Base-by-base conservation (phyloP, 2,888 invertebrate genomes). In the Drosophila tanythrix region DNA sequence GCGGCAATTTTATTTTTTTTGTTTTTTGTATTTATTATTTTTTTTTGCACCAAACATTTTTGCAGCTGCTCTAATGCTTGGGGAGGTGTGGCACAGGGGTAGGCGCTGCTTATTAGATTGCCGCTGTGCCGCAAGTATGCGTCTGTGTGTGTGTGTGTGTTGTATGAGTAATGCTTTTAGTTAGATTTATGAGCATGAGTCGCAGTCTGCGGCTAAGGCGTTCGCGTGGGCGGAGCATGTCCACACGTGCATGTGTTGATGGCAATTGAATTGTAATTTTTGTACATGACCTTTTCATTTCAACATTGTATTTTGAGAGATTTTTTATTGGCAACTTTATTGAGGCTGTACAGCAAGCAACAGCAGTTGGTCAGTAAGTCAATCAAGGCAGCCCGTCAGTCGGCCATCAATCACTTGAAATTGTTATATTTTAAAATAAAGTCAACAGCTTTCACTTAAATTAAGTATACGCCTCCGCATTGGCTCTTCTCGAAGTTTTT, bases 251-350 rank as follows among this genome's bases (percentile, higher is more conserved):
- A 58, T 46, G 48, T 61, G 56, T 70, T 73, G 71, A 67, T 56
- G 71, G 72, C 84, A 80, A 89, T 89, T 81, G 70, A 84, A 87
- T 85, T 87, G 82, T 82, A 69, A 89, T 86, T 84, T 76, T 21
- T 65, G 50, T 21, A 61, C 64, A 76, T 76, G 82, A 70, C 73
- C 58, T 82, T 78, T 73, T 73, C 46, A 48, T 70, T 76, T 79
- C 71, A 21, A 43, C 25, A 10, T 8, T 38, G 29, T 46, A 31
- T 36, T 43, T 36, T 43, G 11, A 25, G 38, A 18, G 31, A 70
- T 74, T 74, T 80, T 80, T 69, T 57, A 83, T 71, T 60, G 46
- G 38, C 61, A 59, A 29, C 43, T 52, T 60, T 71, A 66, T 68
- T 72, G 50, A 53, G 43, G n/a, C 31, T 25, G 25, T 51, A 31